Conservation (phyloP, 2,797 vertebrate species). For the Syncerus caffer region DNA sequence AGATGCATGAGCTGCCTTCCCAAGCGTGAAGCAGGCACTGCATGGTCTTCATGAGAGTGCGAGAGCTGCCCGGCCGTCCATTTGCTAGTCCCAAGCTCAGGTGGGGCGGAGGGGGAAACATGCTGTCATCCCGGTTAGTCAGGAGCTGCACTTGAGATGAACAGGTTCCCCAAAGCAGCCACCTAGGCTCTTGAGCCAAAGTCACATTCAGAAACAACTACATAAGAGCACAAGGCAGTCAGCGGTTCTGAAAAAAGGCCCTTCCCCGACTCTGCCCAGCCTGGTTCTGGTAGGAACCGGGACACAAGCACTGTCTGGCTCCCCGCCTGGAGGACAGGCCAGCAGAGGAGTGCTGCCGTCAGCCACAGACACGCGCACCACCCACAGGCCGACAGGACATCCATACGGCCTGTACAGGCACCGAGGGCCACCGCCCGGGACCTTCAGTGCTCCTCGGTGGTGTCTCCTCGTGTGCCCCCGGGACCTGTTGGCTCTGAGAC, state of each 20-base stretch:
- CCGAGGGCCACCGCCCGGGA: no score
- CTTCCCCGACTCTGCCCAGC: neutral
- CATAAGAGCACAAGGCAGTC: neutral
- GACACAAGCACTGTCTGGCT: neutral
- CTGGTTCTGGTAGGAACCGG: neutral
- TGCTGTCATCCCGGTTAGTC: neutral
- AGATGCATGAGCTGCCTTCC: neutral
- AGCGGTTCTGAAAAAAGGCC: neutral
- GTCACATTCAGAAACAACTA: neutral
- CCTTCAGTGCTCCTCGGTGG: neutral
- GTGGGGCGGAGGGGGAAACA: neutral
- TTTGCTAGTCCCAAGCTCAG: neutral
- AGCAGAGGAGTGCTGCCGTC: neutral
- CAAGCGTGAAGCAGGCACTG: neutral
- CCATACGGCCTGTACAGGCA: fast-evolving
- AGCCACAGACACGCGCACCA: neutral
- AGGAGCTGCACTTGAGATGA: neutral
- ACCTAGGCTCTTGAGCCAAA: neutral
- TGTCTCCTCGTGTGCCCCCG: neutral
- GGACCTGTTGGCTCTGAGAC: neutral
- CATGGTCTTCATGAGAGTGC: no score
- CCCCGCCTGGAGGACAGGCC: neutral
- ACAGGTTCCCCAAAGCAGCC: neutral
- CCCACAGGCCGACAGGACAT: neutral
- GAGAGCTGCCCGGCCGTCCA: neutral